Base-by-base conservation (phyloP, 2,797 vertebrate genomes). In the Xyrichtys novacula region DNA sequence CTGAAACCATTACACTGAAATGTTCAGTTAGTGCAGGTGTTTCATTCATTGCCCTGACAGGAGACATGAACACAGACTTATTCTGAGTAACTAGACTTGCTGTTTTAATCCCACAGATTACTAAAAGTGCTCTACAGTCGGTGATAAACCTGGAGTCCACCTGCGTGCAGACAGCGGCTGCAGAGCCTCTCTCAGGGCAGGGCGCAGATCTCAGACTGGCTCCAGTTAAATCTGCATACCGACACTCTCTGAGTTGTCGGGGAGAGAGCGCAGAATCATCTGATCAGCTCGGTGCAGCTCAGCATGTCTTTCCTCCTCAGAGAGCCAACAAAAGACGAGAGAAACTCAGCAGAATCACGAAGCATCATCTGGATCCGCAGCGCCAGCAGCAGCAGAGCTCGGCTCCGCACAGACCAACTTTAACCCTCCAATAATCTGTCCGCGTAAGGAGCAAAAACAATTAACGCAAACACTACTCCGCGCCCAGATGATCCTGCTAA, bases 1-100 rank as follows among this genome's bases (percentile, higher is more conserved):
- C 81, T 67, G 74, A 26, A 78, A 65, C 47, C 64, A 58, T 81
- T 6, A 84, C 28, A 48, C 29, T 39, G 55, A 38, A 68, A 68
- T 78, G 70, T 69, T 63, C 10, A 65, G 16, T 29, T 7, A 52
- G 0, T 36, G 14, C 16, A 5, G 0, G 9, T 43, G 0, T 9
- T n/a, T 29, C 25, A 12, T 28, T 48, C n/a, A 54, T 32, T 25
- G 1, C 22, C 14, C 15, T 26, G 39, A n/a, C 28, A 48, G 32
- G 0, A 55, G 23, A 34, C 5, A 52, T 22, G 20, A n/a, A 14
- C 11, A 6, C 5, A 20, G 43, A 14, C 17, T 6, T 2, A 11
- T 4, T 14, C 8, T 19, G 40, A 19, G 8, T 20, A 5, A 5
- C 7, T 5, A 9, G 0, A 29, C n/a, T 14, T 5, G 3, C 42